These are phyloP conservation scores for Agriopis leucophaearia DNA, from an alignment of 2,888 invertebrate species.

Conservation along the genomic window DNA sequence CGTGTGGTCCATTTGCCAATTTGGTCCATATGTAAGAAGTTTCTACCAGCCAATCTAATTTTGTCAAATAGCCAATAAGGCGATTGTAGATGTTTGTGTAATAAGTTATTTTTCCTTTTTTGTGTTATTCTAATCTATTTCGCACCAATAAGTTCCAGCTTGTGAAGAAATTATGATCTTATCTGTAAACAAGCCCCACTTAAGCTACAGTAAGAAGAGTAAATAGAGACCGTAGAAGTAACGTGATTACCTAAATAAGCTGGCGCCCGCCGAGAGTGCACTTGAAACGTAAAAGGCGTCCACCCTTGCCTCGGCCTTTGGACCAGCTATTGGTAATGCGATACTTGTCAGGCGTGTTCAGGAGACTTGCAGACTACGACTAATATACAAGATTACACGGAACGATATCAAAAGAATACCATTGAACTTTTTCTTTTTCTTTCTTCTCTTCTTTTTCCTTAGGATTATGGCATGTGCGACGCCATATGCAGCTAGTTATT, in stretches of 20 bases:
- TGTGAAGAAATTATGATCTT: neutral
- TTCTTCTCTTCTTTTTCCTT: no score
- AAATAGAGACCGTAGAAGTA: slow-evolving; percentile 51
- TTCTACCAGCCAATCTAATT: no score
- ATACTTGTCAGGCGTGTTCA: slow-evolving; percentile 48
- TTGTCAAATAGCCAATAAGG: no score
- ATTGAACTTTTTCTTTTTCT: neutral
- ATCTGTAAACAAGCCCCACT: neutral
- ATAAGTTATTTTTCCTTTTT: no score
- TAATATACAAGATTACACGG: neutral
- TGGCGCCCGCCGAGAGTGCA: slow-evolving; percentile 75
- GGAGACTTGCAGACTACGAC: neutral
- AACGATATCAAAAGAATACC: no score
- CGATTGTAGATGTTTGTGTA: no score
- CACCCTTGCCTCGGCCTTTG: slow-evolving; percentile 56
- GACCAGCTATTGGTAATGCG: slow-evolving; percentile 61
- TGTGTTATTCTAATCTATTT: no score
- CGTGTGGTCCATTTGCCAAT: no score
- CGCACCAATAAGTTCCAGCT: no score
- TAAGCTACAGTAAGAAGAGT: neutral
- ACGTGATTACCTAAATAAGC: slow-evolving; percentile 83
- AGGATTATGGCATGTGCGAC: no score
- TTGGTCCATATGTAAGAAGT: no score
- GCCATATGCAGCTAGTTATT: no score
- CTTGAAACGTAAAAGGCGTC: slow-evolving; percentile 73